Evolutionary conservation across 2,888 invertebrate genomes (phyloP).

Genomic region (Elgonia sp.): DNA sequence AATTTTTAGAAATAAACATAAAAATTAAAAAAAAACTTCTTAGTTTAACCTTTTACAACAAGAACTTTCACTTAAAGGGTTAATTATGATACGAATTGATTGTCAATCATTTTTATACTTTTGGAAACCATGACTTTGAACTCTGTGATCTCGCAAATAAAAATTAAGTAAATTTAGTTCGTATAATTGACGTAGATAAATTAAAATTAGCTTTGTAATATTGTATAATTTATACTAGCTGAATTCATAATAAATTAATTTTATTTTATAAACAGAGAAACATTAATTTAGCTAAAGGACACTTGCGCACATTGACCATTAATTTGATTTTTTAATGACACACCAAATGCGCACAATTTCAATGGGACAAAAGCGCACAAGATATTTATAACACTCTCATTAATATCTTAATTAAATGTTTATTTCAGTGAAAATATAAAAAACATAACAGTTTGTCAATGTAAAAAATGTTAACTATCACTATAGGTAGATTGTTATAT

Average conservation of each 20-base stretch:
- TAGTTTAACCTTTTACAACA: no score
- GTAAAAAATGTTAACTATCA: no score
- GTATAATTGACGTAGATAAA: no score
- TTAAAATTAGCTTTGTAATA: neutral
- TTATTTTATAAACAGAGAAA: neutral
- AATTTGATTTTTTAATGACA: no score
- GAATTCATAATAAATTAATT: neutral
- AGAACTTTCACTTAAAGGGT: no score
- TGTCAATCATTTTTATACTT: conserved; percentile 37
- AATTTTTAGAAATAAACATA: neutral
- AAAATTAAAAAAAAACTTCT: no score
- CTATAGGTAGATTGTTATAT: neutral
- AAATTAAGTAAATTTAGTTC: neutral
- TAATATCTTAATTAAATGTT: no score
- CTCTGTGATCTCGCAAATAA: conserved; percentile 27
- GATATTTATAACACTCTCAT: neutral
- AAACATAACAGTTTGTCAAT: no score
- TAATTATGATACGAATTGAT: neutral
- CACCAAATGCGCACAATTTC: conserved; percentile 12
- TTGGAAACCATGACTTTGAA: conserved; percentile 1
- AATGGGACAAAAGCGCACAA: conserved; percentile 19
- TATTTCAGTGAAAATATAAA: no score
- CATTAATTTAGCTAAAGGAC: no score
- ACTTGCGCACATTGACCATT: conserved; percentile 31
- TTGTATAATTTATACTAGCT: neutral